A percentile compares a stretch with the other conserved stretches of the same genome.
Evolutionary conservation across 2,888 invertebrate species (phyloP).

Genomic region (Trissolcus brochymenae): DNA sequence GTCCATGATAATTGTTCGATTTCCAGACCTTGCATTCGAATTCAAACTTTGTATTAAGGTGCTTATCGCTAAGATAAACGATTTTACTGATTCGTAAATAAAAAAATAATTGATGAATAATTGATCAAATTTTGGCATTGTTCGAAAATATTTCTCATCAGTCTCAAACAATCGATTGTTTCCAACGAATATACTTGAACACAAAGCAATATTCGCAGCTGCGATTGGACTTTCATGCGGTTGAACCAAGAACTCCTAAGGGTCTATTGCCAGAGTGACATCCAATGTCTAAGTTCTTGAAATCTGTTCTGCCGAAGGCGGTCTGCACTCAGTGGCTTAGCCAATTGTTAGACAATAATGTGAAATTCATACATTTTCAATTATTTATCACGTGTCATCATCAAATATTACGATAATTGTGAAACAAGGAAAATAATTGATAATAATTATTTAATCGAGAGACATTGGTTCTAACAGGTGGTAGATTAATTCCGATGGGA

Average conservation of each 20-base stretch:
- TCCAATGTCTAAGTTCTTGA: constrained; percentile 63
- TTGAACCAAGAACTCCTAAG: constrained; percentile 63
- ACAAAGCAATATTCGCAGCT: constrained; percentile 49
- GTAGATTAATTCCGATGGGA: not conserved
- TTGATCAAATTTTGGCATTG: constrained; percentile 6
- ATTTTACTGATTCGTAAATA: no score
- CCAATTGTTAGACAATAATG: constrained; percentile 30
- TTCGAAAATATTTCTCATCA: constrained; percentile 44
- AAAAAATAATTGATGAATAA: not conserved
- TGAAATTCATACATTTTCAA: constrained; percentile 3
- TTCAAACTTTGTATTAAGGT: no score
- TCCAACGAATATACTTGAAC: constrained; percentile 41
- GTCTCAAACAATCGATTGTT: constrained; percentile 42
- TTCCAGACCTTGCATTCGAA: no score
- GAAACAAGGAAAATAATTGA: constrained; percentile 1
- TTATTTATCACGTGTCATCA: no score
- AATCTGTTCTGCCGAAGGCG: constrained; percentile 49
- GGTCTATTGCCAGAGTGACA: constrained; percentile 65
- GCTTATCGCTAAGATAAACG: no score
- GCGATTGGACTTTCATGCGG: constrained; percentile 49
- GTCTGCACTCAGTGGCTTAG: constrained; percentile 33
- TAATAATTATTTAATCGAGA: not conserved
- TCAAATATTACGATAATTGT: no score
- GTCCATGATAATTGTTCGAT: no score
- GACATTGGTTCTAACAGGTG: constrained; percentile 11